Base-by-base conservation (phyloP, 2,797 vertebrate genomes). In the Epinephelus coioides region DNA sequence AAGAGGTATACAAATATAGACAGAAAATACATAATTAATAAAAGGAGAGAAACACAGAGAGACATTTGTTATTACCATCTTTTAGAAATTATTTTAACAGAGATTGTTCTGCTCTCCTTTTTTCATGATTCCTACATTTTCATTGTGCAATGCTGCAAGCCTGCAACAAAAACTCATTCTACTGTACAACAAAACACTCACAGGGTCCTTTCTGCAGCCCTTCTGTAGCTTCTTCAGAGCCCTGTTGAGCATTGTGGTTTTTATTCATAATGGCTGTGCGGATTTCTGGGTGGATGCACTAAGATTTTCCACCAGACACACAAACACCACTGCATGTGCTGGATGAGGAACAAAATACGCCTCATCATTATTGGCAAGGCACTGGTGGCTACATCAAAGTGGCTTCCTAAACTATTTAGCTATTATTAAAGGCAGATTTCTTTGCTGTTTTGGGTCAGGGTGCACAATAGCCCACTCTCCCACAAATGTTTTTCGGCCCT, bases 401-500 rank as follows among this genome's bases (percentile, higher is more conserved):
- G 49, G 43, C 17, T 69, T 76, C 21, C n/a, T 65, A 38, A 30
- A 76, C 46, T 68, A 47, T 85, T 76, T 53, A 64, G 34, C 57
- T 30, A 23, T 84, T 76, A 72, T 73, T 65, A 69, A 69, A 64
- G 23, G 60, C 43, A 51, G 40, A 64, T 63, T 55, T 76, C 19
- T 76, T 57, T 49, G 55, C 23, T 61, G 50, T 54, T 79, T 68
- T 60, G 14, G 63, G 56, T 80, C 64, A 77, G 17, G 23, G 43
- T 68, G 49, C 50, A 83, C 79, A 88, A 86, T 77, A 60, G 34
- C 18, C 54, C 56, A 67, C 62, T 80, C 74, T 78, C 61, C 57
- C 70, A 80, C 81, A 84, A 79, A 72, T 69, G 62, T 74, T 77
- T 84, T 75, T 76, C 69, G 71, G 63, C 30, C 25, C 54, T 83